These are phyloP conservation scores for Vicugna pacos DNA, from an alignment of 2,113 vertebrate genomes.

Conservation along the genomic window DNA sequence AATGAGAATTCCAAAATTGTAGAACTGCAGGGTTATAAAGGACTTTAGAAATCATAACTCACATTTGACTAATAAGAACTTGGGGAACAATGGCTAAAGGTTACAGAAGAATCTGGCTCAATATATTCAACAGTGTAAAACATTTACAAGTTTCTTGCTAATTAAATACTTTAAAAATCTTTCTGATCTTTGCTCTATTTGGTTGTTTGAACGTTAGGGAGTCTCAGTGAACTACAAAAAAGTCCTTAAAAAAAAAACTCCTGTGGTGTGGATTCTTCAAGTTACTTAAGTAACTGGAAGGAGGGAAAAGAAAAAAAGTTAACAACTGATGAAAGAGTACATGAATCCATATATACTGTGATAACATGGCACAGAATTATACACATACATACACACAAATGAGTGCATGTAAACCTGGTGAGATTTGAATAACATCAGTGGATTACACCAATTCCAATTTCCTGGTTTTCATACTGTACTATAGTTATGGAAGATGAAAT, in stretches of 20 bases:
- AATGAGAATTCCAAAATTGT: background rate
- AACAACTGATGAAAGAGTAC: background rate
- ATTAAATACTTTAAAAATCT: background rate
- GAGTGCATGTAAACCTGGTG: background rate
- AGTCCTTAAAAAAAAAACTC: background rate
- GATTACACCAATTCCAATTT: background rate
- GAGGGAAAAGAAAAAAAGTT: slow-evolving; percentile 17
- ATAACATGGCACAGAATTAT: background rate
- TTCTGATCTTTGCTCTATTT: background rate
- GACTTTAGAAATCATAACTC: background rate
- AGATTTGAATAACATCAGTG: background rate
- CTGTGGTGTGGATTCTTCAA: background rate
- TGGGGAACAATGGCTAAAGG: background rate
- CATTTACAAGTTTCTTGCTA: background rate
- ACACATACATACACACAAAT: background rate
- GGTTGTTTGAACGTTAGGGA: background rate
- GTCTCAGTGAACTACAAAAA: background rate
- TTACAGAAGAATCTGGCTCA: background rate
- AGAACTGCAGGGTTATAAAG: background rate
- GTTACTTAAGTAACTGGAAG: background rate
- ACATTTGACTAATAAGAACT: background rate
- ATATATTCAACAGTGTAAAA: background rate
- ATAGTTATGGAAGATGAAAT: background rate
- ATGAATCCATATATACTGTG: background rate
- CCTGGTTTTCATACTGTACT: background rate